Evolutionary conservation across 1,140 invertebrate species (phyloP).

Genomic region (Scaptodrosophila lebanonensis): DNA sequence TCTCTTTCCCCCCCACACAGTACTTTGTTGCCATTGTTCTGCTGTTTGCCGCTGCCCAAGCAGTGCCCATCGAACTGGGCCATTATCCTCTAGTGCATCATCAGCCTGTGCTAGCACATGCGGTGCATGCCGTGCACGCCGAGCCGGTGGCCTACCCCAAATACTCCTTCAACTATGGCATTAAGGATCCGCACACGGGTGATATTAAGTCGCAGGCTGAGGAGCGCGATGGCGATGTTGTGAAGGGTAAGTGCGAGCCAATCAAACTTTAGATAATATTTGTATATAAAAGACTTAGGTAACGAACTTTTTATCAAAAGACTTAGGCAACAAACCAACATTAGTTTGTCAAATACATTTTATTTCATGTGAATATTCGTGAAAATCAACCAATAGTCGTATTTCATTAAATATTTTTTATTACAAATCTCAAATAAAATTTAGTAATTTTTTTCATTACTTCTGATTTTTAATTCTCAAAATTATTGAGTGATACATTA

Average conservation of each 20-base stretch:
- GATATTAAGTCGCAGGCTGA: conserved; percentile 83
- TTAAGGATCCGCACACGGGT: conserved; percentile 80
- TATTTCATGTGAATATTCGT: too few relatives aligned
- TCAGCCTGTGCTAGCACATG: conserved; percentile 63
- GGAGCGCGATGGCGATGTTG: conserved; percentile 80
- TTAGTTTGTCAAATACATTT: neutral
- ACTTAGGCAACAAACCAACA: conserved; percentile 12
- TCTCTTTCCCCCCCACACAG: conserved; percentile 49
- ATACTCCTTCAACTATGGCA: conserved; percentile 80
- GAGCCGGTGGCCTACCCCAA: conserved; percentile 78
- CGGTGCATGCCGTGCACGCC: conserved; percentile 66
- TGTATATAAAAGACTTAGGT: conserved; percentile 14
- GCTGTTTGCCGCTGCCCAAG: conserved; percentile 65
- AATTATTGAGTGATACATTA: too few relatives aligned
- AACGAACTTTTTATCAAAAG: conserved; percentile 32
- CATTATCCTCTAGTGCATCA: conserved; percentile 72
- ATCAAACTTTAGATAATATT: neutral
- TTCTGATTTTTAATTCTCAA: too few relatives aligned
- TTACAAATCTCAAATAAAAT: too few relatives aligned
- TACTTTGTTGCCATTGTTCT: conserved; percentile 74
- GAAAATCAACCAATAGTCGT: too few relatives aligned
- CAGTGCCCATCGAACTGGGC: conserved; percentile 71
- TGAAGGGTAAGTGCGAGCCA: conserved; percentile 77
- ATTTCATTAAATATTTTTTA: too few relatives aligned
- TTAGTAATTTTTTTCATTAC: too few relatives aligned